Percentiles rank a stretch among this genome's conserved stretches.
These are phyloP conservation scores for Astropecten irregularis DNA, from an alignment of 53 echinoderm and acorn worm species.

Conservation along the genomic window DNA sequence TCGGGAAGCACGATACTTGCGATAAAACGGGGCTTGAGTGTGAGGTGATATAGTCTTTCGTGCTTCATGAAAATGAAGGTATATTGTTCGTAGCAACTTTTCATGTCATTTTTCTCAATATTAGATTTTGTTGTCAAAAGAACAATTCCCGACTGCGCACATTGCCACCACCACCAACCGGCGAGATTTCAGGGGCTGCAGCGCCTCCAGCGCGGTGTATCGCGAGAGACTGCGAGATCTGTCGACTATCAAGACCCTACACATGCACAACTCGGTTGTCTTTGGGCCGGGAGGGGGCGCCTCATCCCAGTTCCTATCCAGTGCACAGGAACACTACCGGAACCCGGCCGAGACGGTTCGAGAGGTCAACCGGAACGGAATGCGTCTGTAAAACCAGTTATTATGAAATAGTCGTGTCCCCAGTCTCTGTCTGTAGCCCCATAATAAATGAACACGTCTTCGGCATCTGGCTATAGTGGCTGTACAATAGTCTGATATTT, in stretches of 20 bases:
- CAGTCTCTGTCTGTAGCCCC: too few species aligned
- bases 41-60: too few species aligned
- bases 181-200: conserved; percentile 47
- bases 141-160: conserved; percentile 47
- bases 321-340: conserved; percentile 45
- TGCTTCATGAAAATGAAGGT: too few species aligned
- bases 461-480: too few species aligned
- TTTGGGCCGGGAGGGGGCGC: conserved; percentile 48
- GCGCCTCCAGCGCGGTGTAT: conserved; percentile 35
- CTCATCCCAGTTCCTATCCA: conserved; percentile 36
- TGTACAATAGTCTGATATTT: too few species aligned
- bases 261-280: conserved; percentile 62
- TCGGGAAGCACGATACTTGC: too few species aligned
- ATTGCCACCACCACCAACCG: conserved; percentile 63
- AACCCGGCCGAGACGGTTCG: conserved; percentile 49
- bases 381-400: neutral
- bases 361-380: neutral
- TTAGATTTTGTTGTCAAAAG: conserved; percentile 25
- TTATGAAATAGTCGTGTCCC: too few species aligned
- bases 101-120: too few species aligned
- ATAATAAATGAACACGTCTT: too few species aligned
- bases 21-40: neutral
- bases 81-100: too few species aligned
- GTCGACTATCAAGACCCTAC: conserved; percentile 51
- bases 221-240: conserved; percentile 50